Evolutionary conservation across 92 coral and sea anemone genomes (phyloP), one percentile per base, ranked within the genome.

Genomic region (Parazoanthus atlanticus): DNA sequence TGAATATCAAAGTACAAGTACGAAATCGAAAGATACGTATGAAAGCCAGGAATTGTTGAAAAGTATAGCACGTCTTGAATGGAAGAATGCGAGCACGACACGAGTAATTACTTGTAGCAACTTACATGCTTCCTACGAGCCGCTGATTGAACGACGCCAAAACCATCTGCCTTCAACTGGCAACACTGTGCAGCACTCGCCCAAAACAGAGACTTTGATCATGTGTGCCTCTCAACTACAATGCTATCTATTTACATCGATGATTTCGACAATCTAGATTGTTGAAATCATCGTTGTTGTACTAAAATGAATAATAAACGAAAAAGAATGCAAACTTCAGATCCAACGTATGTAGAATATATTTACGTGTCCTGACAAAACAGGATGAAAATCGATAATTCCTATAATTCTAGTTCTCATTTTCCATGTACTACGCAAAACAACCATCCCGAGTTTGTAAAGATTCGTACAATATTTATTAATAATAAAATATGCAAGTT

Each of bases 111-210:
- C 52, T 78, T 46, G 54, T 41, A 54, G 26, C 11, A 65, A 79
- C 84, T 79, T 79, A 79, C 84, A 79, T 79, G 69, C 41, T 49
- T 79, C 41, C 25, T 16, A 6, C n/a, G 43, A 17, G 69, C 71
- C 11, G 28, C 69, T 31, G 81, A n/a, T 34, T 79, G 69, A 30
- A 79, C 65, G 31, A 11, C 30, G 80, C 79, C 79, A 21, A 79
- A 79, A 16, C 84, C 84, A 79, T 79, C 40, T 79, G 84, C 84
- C 19, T 47, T 77, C 81, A 38, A 77, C 81, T 36, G 31, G 40
- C 66, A 49, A 43, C 80, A 76, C 56, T 41, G 80, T 2, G 80
- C 80, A 76, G 12, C 69, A 19, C 69, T 61, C 69, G 21, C 26
- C 69, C 69, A 23, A 61, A 61, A 61, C 38, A 61, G 21, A 8